Base-by-base conservation (phyloP, 1,140 invertebrate genomes). In the Brachionus asplanchnoidis region DNA sequence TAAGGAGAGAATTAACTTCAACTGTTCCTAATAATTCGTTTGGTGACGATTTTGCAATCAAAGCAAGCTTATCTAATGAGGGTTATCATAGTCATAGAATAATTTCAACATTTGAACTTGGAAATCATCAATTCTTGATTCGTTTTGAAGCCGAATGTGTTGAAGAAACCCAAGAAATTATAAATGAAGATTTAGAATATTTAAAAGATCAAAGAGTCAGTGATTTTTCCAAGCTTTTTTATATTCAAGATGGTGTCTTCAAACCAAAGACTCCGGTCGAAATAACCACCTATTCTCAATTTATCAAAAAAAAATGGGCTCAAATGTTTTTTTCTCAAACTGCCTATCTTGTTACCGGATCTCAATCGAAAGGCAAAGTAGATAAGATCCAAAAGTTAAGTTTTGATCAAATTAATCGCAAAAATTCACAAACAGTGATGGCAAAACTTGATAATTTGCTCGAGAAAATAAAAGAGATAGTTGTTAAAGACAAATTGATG, bases 251-350 rank as follows among this genome's bases (percentile, higher is more conserved):
- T 46, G 73, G 73, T 20, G 14, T 46, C 11, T 77, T 77, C 28
- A 46, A 36, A n/a, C 40, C n/a, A 50, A 50, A 26, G 8, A 50
- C 7, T 77, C 20, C 46, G 26, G 17, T 77, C 9, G 73, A 77
- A 8, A 4, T 77, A 9, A 77, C 73, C 0, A 23, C 23, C 14
- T 9, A 14, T 26, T 46, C 40, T 3, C 2, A 28, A 11, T 9
- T 9, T 14, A 23, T 14, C 11, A 28, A 20, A 50, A 23, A 77
- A 50, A 77, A 77, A 42, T 46, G 40, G 40, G 44, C 14, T 20
- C 44, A 77, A 14, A 46, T 77, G 44, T 77, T 77, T 50, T 77
- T 77, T 77, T 77, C 73, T 23, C 42, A 46, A 14, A 77, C 73
- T 4, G 23, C 23, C 44, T 26, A 77, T 77, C 42, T 77, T 12